Conservation (phyloP, 1,140 invertebrate species). For the Belonocnema kinseyi region DNA sequence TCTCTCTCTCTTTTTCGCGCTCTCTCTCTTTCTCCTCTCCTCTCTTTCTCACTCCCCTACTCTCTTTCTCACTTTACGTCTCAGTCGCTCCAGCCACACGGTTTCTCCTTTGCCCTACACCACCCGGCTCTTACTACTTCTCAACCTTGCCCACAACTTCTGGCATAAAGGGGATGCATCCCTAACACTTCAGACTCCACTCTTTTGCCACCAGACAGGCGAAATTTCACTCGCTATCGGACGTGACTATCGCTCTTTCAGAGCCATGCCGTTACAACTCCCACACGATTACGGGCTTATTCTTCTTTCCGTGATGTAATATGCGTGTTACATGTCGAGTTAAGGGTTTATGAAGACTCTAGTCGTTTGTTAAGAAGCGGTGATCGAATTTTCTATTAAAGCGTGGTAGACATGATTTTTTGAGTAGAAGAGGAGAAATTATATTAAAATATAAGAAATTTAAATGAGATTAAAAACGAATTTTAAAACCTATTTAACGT, state of each 20-base stretch:
- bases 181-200: slow-evolving; percentile 58
- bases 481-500: too few species aligned
- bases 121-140: slow-evolving; percentile 37
- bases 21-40: slow-evolving; percentile 12
- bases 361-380: too few species aligned
- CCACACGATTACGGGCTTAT: slow-evolving; percentile 18
- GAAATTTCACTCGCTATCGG: slow-evolving; percentile 27
- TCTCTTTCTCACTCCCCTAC: slow-evolving; percentile 28
- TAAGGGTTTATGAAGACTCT: too few species aligned
- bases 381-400: too few species aligned
- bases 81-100: slow-evolving; percentile 39
- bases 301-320: background rate
- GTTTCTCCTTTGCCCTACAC: slow-evolving; percentile 43
- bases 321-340: background rate
- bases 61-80: slow-evolving; percentile 24
- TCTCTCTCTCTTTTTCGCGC: background rate
- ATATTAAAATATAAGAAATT: too few species aligned
- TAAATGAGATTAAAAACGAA: too few species aligned
- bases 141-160: slow-evolving; percentile 32
- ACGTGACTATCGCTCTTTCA: slow-evolving; percentile 35
- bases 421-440: too few species aligned
- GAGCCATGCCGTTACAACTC: slow-evolving; percentile 16
- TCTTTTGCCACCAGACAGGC: slow-evolving; percentile 37
- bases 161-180: slow-evolving; percentile 55
- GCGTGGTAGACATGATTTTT: too few species aligned